Evolutionary conservation across 2,113 vertebrate genomes (phyloP), one percentile per base, ranked within the genome.

Genomic region (Heterocephalus glaber): DNA sequence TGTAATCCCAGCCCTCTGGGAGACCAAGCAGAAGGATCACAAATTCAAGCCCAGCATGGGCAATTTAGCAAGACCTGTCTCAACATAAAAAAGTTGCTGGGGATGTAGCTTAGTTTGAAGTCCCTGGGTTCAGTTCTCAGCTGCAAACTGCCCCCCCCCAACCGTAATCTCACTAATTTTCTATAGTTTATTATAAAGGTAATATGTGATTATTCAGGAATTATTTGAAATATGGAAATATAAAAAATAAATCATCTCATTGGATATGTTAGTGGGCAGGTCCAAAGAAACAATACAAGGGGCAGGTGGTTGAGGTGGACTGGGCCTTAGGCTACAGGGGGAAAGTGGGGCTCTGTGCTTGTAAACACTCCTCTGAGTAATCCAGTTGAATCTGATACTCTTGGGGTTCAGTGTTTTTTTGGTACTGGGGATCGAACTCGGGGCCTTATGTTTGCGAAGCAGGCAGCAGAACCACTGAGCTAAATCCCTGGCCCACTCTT

Each of bases 111-210:
- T 17, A 68, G 9, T 68, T 7, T 38, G 70, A 72, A 41, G 70
- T 38, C 20, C 38, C 22, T 72, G 38, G 20, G 17, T 77, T 56
- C 54, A 81, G 10, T 54, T 20, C 74, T 81, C 49, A 56, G 49
- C 41, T 38, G 26, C 24, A n/a, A n/a, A n/a, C n/a, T n/a, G 6
- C 12, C 41, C 41, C 66, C 24, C 38, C 35, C 6, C 74, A 77
- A 52, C 14, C 74, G 33, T 77, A 77, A 33, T 80, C 38, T 66
- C 89, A 56, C 35, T 92, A 88, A 60, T 56, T 89, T 77, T 84
- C 86, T 68, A 90, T 12, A 72, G 20, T 68, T 90, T 47, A 58
- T 87, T 82, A 49, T 86, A 70, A 94, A 94, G 72, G 47, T 56
- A 80, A 81, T 81, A 13, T 24, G 20, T 65, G 80, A 56, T 74